These are phyloP conservation scores for Lagorchestes hirsutus DNA, from an alignment of 2,797 vertebrate species.

Conservation along the genomic window DNA sequence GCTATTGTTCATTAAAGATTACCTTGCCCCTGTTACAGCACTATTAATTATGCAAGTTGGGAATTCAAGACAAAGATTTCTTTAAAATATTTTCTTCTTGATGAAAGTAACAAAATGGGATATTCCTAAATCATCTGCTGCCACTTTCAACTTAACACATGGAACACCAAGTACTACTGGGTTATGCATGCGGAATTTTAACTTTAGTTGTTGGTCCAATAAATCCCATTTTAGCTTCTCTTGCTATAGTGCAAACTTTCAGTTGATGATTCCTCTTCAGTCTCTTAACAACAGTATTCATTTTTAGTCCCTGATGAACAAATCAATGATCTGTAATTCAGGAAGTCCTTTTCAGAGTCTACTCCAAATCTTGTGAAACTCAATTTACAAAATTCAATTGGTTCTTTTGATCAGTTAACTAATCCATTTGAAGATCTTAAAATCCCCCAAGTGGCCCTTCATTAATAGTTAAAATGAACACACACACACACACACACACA, in stretches of 20 bases:
- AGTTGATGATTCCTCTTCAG: conserved; percentile 55
- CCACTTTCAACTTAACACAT: conserved; percentile 9
- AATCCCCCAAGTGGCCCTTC: conserved; percentile 74
- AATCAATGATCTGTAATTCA: conserved; percentile 68
- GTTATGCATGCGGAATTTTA: conserved; percentile 53
- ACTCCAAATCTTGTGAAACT: conserved; percentile 55
- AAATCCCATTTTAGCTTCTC: conserved; percentile 21
- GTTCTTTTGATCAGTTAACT: conserved; percentile 75
- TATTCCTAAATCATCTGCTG: conserved; percentile 5
- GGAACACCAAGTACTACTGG: neutral
- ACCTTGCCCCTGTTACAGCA: neutral
- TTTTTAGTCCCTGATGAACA: conserved; percentile 28
- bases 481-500: conserved; percentile 1
- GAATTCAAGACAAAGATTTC: neutral
- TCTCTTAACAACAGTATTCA: conserved; percentile 45
- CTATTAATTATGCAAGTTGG: neutral
- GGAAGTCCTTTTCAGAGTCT: conserved; percentile 63
- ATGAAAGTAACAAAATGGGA: neutral
- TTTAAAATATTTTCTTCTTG: neutral
- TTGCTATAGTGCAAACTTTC: conserved; percentile 46
- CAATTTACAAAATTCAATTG: conserved; percentile 71
- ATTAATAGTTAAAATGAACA: conserved; percentile 77
- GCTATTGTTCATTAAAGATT: neutral
- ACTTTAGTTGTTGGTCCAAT: conserved; percentile 30
- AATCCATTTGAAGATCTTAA: conserved; percentile 81